Conservation (phyloP, 2,888 invertebrate genomes). For the Acleris literana region DNA sequence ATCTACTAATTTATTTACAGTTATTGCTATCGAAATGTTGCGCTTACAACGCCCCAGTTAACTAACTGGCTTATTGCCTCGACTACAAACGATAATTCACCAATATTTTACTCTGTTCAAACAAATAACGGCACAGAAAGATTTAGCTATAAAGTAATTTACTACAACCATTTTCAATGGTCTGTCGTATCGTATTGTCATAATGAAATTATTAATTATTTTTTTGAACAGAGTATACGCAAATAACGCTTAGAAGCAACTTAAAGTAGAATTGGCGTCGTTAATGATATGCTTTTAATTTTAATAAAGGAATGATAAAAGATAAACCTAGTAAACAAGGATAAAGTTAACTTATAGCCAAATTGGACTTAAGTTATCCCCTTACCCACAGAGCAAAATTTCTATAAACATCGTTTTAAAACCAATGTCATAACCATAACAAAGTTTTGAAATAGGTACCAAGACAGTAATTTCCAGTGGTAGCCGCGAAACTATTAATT, state of each 20-base stretch:
- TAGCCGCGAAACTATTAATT: slow-evolving; percentile 8
- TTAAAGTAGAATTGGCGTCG: slow-evolving; percentile 61
- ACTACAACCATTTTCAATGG: slow-evolving; percentile 32
- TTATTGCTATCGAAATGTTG: slow-evolving; percentile 80
- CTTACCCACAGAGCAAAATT: slow-evolving; percentile 31
- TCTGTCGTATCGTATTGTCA: slow-evolving; percentile 27
- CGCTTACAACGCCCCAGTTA: slow-evolving; percentile 77
- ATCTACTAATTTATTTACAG: slow-evolving; percentile 78
- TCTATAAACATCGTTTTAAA: slow-evolving; percentile 44
- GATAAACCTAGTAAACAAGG: slow-evolving; percentile 38
- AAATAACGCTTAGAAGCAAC: slow-evolving; percentile 55
- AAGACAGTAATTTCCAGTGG: slow-evolving; percentile 11
- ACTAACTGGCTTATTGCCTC: slow-evolving; percentile 72
- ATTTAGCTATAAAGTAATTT: slow-evolving; percentile 24
- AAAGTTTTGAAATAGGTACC: slow-evolving; percentile 21
- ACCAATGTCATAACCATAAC: slow-evolving; percentile 11
- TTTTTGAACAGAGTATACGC: slow-evolving; percentile 57
- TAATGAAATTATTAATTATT: slow-evolving; percentile 18
- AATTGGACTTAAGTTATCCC: background rate
- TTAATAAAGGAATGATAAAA: slow-evolving; percentile 69
- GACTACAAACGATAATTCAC: slow-evolving; percentile 63
- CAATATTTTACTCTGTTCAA: slow-evolving; percentile 57
- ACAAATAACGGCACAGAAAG: slow-evolving; percentile 38
- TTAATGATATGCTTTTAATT: slow-evolving; percentile 72
- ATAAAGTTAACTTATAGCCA: background rate